These are phyloP conservation scores for Octopus bimaculoides DNA, from an alignment of 1,140 invertebrate genomes.

Conservation along the genomic window DNA sequence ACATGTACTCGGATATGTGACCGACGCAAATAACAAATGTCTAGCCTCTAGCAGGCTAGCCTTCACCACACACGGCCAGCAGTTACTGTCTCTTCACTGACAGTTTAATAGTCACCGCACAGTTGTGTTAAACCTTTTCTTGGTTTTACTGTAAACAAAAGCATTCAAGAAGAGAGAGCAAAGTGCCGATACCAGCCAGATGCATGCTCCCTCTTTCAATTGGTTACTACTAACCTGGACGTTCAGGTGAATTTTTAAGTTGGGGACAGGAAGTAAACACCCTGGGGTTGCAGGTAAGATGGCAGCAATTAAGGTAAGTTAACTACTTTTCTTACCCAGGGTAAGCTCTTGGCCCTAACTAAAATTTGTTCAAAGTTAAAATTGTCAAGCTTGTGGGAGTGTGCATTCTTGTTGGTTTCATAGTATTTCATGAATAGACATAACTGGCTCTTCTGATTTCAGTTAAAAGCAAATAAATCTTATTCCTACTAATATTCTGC, in stretches of 20 bases:
- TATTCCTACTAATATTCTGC: constrained; percentile 10
- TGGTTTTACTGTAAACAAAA: constrained; percentile 8
- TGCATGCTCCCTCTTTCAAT: constrained; percentile 28
- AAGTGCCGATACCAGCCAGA: constrained; percentile 23
- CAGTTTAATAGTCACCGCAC: constrained; percentile 15
- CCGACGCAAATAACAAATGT: constrained; percentile 8
- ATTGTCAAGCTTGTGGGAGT: constrained; percentile 21
- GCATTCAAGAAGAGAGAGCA: constrained; percentile 18
- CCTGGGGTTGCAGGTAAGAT: constrained; percentile 14
- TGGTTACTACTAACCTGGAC: constrained; percentile 4
- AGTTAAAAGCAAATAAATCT: not conserved
- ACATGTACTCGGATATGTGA: constrained; percentile 14
- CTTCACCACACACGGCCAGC: not conserved
- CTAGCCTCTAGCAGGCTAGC: not conserved
- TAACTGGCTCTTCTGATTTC: not conserved
- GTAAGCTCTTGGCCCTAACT: constrained; percentile 15
- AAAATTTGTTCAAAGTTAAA: not conserved
- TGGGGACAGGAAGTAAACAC: constrained; percentile 10
- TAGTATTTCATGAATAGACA: constrained; percentile 3
- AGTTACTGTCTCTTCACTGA: not conserved
- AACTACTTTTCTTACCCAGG: constrained; percentile 14
- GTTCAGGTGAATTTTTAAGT: constrained; percentile 9
- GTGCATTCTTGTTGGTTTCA: constrained; percentile 26
- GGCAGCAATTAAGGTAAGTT: not conserved
- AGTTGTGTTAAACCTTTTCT: constrained; percentile 14